Conservation (phyloP, 2,113 vertebrate species). For the Laticauda laticaudata region DNA sequence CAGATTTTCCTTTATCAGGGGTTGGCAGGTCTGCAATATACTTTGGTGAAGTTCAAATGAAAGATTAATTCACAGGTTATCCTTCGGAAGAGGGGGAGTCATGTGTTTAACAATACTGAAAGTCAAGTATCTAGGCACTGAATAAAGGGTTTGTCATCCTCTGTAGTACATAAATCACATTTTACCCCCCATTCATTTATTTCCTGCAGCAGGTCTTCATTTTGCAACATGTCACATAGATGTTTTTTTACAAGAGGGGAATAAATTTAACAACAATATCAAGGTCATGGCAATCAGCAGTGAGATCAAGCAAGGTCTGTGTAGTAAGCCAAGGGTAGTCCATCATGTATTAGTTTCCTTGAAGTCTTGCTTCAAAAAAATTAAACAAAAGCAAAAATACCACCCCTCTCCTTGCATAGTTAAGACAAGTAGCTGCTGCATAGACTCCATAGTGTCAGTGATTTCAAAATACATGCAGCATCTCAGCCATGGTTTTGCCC, state of each 20-base stretch:
- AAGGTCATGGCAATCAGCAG: not conserved
- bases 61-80: not conserved
- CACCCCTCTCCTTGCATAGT: not conserved
- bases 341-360: slow-evolving; percentile 5
- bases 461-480: not conserved
- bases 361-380: slow-evolving; percentile 7
- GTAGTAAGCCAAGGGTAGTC: slow-evolving; percentile 14
- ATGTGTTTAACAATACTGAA: not conserved
- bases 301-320: not conserved
- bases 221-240: slow-evolving; percentile 13
- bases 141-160: not conserved
- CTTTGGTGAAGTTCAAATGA: not conserved
- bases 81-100: too few species aligned
- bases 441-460: not conserved
- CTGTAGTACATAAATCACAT: not conserved
- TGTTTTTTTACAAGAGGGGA: not conserved
- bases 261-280: not conserved
- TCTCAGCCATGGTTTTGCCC: not conserved
- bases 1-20: too few species aligned
- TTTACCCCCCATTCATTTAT: slow-evolving; percentile 10
- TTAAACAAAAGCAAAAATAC: not conserved
- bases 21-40: too few species aligned
- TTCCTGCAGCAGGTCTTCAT: not conserved
- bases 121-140: not conserved
- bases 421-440: not conserved